phyloP scores from a whole-genome alignment of 35 echinoderm and acorn worm genomes.

The Chiridota heheva region DNA sequence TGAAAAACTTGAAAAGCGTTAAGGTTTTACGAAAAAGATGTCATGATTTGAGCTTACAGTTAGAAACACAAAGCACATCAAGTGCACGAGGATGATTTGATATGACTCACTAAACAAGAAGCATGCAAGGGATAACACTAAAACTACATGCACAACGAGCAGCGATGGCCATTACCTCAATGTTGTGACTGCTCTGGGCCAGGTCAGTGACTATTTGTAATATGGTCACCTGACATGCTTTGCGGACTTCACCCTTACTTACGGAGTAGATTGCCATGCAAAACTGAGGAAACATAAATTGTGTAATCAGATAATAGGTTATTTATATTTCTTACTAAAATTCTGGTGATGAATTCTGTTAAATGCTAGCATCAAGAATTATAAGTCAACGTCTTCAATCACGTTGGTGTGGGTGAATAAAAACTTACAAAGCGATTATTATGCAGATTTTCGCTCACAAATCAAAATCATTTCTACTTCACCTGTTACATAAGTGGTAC shows the following conservation, averaged over 20 bases:
- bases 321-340: not conserved
- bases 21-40: no score
- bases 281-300: constrained; percentile 59
- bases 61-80: no score
- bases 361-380: not conserved
- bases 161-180: constrained; percentile 70
- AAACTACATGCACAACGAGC: no score
- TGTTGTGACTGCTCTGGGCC: constrained; percentile 66
- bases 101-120: no score
- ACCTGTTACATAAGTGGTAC: no score
- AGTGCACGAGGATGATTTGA: no score
- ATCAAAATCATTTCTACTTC: not conserved
- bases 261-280: constrained; percentile 63
- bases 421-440: not conserved
- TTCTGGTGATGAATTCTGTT: not conserved
- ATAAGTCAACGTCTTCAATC: not conserved
- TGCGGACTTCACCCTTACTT: constrained; percentile 79
- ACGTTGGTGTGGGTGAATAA: not conserved
- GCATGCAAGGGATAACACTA: no score
- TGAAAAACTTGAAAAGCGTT: no score
- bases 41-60: no score
- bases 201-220: constrained; percentile 82
- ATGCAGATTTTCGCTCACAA: not conserved
- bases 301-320: not conserved
- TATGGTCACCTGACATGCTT: constrained; percentile 84